Base-by-base conservation (phyloP, 2,113 vertebrate genomes). In the Marmota flaviventris region DNA sequence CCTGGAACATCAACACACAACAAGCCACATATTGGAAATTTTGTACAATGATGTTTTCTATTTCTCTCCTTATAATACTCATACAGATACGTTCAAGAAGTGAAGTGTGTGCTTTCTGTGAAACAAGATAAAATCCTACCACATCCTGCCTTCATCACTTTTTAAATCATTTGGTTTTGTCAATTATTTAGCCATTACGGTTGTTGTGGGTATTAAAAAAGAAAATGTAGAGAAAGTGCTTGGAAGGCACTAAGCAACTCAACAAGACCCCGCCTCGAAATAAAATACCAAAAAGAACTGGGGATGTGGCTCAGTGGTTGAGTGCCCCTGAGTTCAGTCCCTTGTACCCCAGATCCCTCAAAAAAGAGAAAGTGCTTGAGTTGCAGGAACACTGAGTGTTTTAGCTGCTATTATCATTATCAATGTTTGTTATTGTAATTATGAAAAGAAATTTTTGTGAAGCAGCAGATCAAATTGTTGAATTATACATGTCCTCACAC, bases 381-480 rank as follows among this genome's bases (percentile, higher is more conserved):
- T 91, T 39, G 75, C 17, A 89, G 29, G 20, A 85, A 85, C 51
- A 65, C 9, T 75, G 34, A n/a, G 18, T 65, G 6, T 53, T 82
- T 84, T 48, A 91, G 84, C 18, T 45, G 5, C 37, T 75, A 17
- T 79, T 48, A 29, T 91, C 27, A 42, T 77, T 67, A 85, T 85
- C 51, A 93, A 76, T 27, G 14, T 81, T 34, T 12, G n/a, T 85
- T 63, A 13, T 45, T 56, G 48, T 63, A 85, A 91, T 85, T 78
- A 63, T 69, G 37, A 70, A 78, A 75, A 63, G 24, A 79, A 25
- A 32, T 42, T 73, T 72, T 39, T 48, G 17, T 53, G 77, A 79
- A 84, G n/a, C 13, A 89, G 75, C 32, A 93, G 65, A 89, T 67
- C 61, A 86, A 83, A 58, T 79, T 89, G 81, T 56, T 86, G 75